A percentile compares a stretch with the other conserved stretches of the same genome.
Evolutionary conservation across 2,113 vertebrate genomes (phyloP).

Genomic region (Promerops cafer): DNA sequence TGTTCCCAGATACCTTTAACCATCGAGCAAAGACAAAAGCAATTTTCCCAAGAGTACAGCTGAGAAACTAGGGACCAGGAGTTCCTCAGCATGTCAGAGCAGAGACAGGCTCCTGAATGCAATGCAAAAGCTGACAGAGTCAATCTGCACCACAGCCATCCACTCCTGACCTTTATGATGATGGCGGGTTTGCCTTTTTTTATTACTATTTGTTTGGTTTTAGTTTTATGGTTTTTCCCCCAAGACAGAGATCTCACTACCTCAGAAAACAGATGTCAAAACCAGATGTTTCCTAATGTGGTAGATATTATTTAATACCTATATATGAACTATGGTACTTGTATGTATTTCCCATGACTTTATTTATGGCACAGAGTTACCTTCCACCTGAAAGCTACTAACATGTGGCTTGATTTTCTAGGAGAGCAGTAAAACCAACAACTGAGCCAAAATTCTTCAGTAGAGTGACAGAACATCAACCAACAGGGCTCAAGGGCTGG

Average conservation of each 20-base stretch:
- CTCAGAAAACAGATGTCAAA: not conserved
- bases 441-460: not conserved
- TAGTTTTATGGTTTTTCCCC: rapidly evolving
- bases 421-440: not conserved
- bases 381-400: not conserved
- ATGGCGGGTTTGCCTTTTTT: not conserved
- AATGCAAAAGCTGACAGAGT: not conserved
- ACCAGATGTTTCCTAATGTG: not conserved
- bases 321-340: not conserved
- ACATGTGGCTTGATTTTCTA: not conserved
- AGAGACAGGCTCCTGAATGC: not conserved
- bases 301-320: not conserved
- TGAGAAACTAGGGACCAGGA: not conserved
- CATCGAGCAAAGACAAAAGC: not conserved
- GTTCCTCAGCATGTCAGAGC: not conserved
- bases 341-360: not conserved
- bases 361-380: not conserved
- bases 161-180: not conserved
- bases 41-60: not conserved
- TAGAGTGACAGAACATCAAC: not conserved
- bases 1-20: not conserved
- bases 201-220: not conserved
- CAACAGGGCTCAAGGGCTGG: not conserved
- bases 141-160: not conserved
- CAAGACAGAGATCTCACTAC: not conserved